phyloP scores from a whole-genome alignment of 2,888 invertebrate species.

The Conistra vaccinii region DNA sequence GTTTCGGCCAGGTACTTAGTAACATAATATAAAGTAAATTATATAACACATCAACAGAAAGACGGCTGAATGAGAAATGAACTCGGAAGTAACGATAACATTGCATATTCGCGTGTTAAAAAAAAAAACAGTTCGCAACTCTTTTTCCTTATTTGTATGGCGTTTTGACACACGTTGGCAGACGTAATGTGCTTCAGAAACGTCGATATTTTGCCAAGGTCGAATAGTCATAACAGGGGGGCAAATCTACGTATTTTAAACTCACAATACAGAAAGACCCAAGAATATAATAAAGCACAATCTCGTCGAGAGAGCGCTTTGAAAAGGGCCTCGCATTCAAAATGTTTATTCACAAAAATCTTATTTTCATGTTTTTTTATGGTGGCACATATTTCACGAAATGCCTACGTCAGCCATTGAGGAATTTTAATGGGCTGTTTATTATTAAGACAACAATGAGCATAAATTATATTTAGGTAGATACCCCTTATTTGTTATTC shows the following conservation, averaged over 20 bases:
- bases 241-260: constrained; percentile 63
- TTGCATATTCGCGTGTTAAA: constrained; percentile 18
- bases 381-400: constrained; percentile 58
- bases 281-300: constrained; percentile 58
- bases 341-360: constrained; percentile 61
- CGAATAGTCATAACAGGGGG: constrained; percentile 15
- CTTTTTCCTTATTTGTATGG: constrained; percentile 25
- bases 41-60: constrained; percentile 26
- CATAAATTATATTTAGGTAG: constrained; percentile 57
- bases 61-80: constrained; percentile 14
- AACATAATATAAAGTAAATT: constrained; percentile 13
- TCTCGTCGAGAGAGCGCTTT: constrained; percentile 50
- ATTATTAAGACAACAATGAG: constrained; percentile 63
- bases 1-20: neutral
- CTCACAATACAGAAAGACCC: constrained; percentile 65
- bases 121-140: constrained; percentile 7
- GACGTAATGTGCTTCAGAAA: constrained; percentile 5
- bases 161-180: constrained; percentile 9
- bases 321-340: constrained; percentile 61
- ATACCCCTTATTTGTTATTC: constrained; percentile 53
- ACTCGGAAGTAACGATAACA: constrained; percentile 16
- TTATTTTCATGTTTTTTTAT: constrained; percentile 61
- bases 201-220: constrained; percentile 11
- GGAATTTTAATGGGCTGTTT: constrained; percentile 66
- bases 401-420: constrained; percentile 50